Evolutionary conservation across 1,140 invertebrate species (phyloP).

Genomic region (Zaprionus taronus): DNA sequence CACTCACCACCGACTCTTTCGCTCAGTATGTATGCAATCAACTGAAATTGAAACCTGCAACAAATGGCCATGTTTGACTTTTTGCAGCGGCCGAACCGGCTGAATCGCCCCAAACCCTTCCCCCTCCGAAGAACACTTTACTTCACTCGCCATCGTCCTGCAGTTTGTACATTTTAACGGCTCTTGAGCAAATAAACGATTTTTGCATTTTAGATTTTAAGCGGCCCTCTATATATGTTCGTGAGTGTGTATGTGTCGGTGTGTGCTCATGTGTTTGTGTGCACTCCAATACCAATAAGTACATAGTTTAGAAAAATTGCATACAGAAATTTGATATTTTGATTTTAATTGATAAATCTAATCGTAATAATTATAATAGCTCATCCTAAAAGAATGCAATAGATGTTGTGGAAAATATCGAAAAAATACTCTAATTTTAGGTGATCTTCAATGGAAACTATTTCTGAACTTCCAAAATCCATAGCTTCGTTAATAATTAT

Average conservation of each 20-base stretch:
- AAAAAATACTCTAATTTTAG: no score
- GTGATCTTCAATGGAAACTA: no score
- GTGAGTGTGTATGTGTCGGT: slow-evolving; percentile 37
- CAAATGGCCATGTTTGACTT: slow-evolving; percentile 78
- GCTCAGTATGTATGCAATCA: slow-evolving; percentile 65
- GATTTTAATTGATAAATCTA: no score
- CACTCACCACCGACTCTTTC: neutral
- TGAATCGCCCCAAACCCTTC: slow-evolving; percentile 7
- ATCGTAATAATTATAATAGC: no score
- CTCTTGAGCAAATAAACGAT: slow-evolving; percentile 79
- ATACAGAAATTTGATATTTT: slow-evolving; percentile 23
- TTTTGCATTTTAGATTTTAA: slow-evolving; percentile 76
- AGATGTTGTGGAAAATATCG: no score
- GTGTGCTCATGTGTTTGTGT: slow-evolving; percentile 1
- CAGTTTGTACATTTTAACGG: slow-evolving; percentile 75
- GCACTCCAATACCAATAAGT: slow-evolving; percentile 34
- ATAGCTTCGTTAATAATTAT: no score
- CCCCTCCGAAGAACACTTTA: slow-evolving; percentile 20
- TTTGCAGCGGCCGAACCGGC: slow-evolving; percentile 62
- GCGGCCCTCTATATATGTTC: slow-evolving; percentile 33
- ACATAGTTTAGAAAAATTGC: slow-evolving; percentile 52
- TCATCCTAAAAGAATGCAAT: no score
- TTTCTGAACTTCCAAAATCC: no score
- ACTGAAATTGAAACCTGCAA: slow-evolving; percentile 80
- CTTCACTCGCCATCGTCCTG: slow-evolving; percentile 22